Percentiles rank a stretch among this genome's conserved stretches.
Conservation (phyloP, 2,113 vertebrate genomes). For the Suricata suricatta region DNA sequence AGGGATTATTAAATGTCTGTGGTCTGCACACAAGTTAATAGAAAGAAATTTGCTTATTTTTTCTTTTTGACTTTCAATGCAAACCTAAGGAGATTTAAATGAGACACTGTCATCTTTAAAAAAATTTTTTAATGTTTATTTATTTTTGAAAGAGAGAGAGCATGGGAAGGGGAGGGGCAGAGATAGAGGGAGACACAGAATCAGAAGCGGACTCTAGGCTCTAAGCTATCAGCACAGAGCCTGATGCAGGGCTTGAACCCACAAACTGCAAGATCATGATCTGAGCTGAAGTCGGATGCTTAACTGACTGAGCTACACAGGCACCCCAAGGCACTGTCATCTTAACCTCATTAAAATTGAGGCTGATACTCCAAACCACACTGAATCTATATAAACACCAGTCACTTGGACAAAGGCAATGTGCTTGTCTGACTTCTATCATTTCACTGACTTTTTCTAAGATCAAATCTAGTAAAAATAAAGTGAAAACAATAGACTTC, state of each 20-base stretch:
- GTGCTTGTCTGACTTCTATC: background rate
- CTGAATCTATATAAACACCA: background rate
- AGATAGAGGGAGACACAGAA: no score
- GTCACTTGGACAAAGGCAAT: background rate
- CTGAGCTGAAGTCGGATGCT: no score
- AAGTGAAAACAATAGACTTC: background rate
- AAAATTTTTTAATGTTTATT: no score
- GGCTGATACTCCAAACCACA: background rate
- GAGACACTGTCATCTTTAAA: background rate
- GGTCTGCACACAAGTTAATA: background rate
- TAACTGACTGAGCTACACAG: no score
- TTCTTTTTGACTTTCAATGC: background rate
- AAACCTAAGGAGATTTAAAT: constrained; percentile 6
- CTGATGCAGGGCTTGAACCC: no score
- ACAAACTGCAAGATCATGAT: no score
- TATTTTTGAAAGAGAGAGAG: no score
- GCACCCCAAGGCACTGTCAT: background rate
- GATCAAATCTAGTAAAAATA: background rate
- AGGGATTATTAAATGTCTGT: background rate
- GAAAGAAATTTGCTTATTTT: background rate
- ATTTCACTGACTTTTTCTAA: constrained; percentile 1
- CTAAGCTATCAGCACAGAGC: no score
- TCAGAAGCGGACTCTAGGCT: no score
- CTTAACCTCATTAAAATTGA: background rate
- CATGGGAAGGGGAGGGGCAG: no score